Evolutionary conservation across 92 coral and sea anemone species (phyloP), one percentile per base, ranked within the genome.

Genomic region (Actinostola sp.): DNA sequence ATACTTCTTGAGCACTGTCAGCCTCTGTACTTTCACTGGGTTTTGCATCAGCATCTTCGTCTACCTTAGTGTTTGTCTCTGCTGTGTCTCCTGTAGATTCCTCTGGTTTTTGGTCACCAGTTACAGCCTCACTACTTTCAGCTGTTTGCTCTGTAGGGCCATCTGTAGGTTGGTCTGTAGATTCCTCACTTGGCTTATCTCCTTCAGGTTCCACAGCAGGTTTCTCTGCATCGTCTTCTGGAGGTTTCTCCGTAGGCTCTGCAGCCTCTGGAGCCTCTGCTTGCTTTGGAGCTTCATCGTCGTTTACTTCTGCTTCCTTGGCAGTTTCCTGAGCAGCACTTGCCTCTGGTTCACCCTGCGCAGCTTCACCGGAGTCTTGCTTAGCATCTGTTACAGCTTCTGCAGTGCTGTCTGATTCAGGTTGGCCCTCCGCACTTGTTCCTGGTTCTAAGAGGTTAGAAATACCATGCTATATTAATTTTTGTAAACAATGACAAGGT

Each of bases 141-240:
- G 61, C 83, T 29, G 72, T 39, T 20, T 38, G 30, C 31, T 73
- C 78, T 41, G 67, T 75, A 3, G 87, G 62, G 14, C 45, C 14
- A 17, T 59, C 78, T 9, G 58, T 50, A 23, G 63, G 70, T 24
- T 70, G 16, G 16, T 60, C 41, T 16, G 58, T 4, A 13, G 42
- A 39, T 30, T 24, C 4, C 27, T 73, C 61, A 23, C n/a, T 13
- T n/a, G 31, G 29, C 34, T 58, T 25, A 6, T 25, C 65, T 3
- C 31, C 27, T 26, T 53, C 55, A 23, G 39, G 19, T 19, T 74
- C 81, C 30, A 42, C 82, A 15, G 60, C 77, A 13, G 27, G 31
- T 33, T 67, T 67, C 30, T 34, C 72, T 21, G 28, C 42, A 50
- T 38, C 24, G 12, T 28, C 82, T 0, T 76, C 66, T 28, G 79